Base-by-base conservation (phyloP, 1,140 invertebrate genomes). In the Ditylenchus dipsaci region DNA sequence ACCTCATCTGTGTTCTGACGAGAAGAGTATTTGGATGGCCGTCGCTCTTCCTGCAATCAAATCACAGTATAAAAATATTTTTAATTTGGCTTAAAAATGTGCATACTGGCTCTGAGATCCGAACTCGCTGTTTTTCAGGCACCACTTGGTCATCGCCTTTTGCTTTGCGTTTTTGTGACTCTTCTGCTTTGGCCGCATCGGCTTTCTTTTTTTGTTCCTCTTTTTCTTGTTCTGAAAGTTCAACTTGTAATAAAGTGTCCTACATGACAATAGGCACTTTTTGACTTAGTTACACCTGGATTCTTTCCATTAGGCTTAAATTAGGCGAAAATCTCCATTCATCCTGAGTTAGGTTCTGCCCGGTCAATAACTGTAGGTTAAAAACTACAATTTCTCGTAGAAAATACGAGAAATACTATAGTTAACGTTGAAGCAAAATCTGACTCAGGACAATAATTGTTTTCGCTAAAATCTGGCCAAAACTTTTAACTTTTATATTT, bases 101-200 rank as follows among this genome's bases (percentile, higher is more conserved):
- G n/a, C 57, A 38, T 63, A 71, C 30, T 43, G 8, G 53, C 59
- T 33, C 57, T 75, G 57, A 49, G 21, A 73, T 61, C 47, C 47
- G 71, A 61, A 73, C 63, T 42, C 64, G 29, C 62, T 73, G 27
- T 43, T 73, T 73, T 66, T 73, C 71, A 27, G 71, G 71, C 13
- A 73, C 71, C 27, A 73, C 27, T 59, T 73, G 71, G 15, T 73
- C 72, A 27, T 63, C n/a, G 66, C 56, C 45, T 30, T 1, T 59
- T 38, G 43, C 5, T 42, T 59, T 61, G 19, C 67, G 29, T 42
- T 72, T 75, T 69, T 53, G 38, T 23, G 45, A 13, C 26, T 1
- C 68, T 29, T 47, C 63, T 57, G 15, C 49, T 53, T 53, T 64
- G 11, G 33, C 3, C 11, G 30, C 62, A n/a, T n/a, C n/a, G 63